These are phyloP conservation scores for Drosophila guanche DNA, from an alignment of 1,140 invertebrate genomes.

Conservation along the genomic window DNA sequence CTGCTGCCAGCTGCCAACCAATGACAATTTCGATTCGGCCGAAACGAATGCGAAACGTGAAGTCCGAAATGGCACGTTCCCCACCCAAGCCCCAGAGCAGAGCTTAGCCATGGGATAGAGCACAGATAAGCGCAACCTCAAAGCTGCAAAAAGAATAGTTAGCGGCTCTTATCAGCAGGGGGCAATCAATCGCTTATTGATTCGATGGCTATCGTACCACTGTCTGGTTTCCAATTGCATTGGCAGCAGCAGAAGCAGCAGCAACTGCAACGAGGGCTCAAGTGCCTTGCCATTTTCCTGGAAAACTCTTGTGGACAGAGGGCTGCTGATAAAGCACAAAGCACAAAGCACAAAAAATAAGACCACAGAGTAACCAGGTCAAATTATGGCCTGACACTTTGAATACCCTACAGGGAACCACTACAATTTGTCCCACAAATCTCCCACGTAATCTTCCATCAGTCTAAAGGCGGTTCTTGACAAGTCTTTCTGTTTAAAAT, in stretches of 20 bases:
- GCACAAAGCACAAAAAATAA: slow-evolving; percentile 38
- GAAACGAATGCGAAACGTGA: slow-evolving; percentile 47
- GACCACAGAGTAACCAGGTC: too few species aligned
- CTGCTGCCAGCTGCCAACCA: slow-evolving; percentile 38
- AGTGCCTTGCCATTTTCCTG: slow-evolving; percentile 56
- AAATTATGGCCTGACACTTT: too few species aligned
- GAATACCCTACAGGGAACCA: too few species aligned
- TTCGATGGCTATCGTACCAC: slow-evolving; percentile 17
- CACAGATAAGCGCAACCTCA: too few species aligned
- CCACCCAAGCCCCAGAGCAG: neutral
- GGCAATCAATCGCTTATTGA: slow-evolving; percentile 24
- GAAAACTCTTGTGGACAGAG: slow-evolving; percentile 57
- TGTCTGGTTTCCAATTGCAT: slow-evolving; percentile 47
- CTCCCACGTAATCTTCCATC: too few species aligned
- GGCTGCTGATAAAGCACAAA: slow-evolving; percentile 71
- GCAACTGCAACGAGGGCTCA: slow-evolving; percentile 19
- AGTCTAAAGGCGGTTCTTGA: too few species aligned
- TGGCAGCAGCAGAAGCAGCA: slow-evolving; percentile 21
- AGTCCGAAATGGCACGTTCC: slow-evolving; percentile 63
- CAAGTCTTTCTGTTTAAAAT: too few species aligned
- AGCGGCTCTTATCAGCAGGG: slow-evolving; percentile 30
- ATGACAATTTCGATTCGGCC: slow-evolving; percentile 59
- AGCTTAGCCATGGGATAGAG: too few species aligned
- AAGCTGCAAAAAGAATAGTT: slow-evolving; percentile 25
- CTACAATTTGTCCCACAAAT: too few species aligned